Percentiles rank a stretch among this genome's conserved stretches.
Evolutionary conservation across 2,113 vertebrate species (phyloP).

Genomic region (Solenodon paradoxus): DNA sequence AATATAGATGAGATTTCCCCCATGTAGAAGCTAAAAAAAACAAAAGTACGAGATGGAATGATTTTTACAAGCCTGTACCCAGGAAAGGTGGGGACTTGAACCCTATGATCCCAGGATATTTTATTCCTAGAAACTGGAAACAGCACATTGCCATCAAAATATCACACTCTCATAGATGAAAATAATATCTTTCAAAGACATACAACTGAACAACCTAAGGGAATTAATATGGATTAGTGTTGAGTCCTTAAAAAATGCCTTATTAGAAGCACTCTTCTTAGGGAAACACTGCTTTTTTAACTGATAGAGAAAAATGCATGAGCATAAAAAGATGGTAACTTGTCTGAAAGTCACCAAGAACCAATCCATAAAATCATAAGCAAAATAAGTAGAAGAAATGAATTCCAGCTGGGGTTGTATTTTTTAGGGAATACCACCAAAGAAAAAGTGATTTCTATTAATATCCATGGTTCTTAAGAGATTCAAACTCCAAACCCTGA

Average conservation of each 20-base stretch:
- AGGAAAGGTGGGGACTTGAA: background rate
- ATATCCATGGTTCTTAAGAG: background rate
- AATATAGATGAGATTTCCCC: background rate
- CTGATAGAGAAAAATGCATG: constrained; percentile 29
- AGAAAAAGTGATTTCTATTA: background rate
- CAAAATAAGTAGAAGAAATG: background rate
- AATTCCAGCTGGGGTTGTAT: background rate
- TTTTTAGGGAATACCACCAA: background rate
- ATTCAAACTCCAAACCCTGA: background rate
- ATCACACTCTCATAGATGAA: background rate
- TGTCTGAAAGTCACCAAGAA: constrained; percentile 6
- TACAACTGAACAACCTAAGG: background rate
- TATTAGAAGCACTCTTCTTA: constrained; percentile 44
- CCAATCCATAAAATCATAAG: background rate
- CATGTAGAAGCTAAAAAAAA: background rate
- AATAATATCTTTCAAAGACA: background rate
- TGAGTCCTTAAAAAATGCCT: background rate
- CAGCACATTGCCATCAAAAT: background rate
- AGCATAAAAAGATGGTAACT: constrained; percentile 1
- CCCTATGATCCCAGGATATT: no score
- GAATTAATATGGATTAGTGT: constrained; percentile 34
- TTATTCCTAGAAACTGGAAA: background rate
- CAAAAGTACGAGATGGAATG: background rate
- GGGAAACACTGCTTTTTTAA: constrained; percentile 47
- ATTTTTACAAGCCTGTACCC: background rate